Conservation (phyloP, 2,113 vertebrate genomes). For the Fregetta grallaria region DNA sequence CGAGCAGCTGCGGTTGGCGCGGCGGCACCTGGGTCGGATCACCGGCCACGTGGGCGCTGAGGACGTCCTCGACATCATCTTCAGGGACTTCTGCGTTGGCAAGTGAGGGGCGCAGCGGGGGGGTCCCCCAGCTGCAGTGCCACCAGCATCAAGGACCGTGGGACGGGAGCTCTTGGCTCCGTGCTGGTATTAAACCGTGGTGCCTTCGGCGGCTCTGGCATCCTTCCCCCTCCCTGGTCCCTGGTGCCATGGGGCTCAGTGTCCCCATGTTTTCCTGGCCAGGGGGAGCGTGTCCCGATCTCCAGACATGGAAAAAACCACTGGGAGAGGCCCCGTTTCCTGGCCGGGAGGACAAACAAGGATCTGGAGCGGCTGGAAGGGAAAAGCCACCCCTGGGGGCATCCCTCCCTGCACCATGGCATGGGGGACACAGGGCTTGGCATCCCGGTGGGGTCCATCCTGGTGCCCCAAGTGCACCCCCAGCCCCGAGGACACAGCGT, state of each 20-base stretch:
- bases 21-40: constrained; percentile 83
- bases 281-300: fast-evolving
- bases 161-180: not conserved
- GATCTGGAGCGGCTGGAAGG: not conserved
- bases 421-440: fast-evolving
- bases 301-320: not conserved
- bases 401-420: fast-evolving
- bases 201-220: not conserved
- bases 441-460: fast-evolving
- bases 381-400: not conserved
- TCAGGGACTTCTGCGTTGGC: constrained; percentile 94
- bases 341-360: not conserved
- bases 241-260: fast-evolving
- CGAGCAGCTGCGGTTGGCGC: constrained; percentile 82
- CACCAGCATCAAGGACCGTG: not conserved
- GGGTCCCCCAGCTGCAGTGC: not conserved
- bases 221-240: not conserved
- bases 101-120: constrained; percentile 67
- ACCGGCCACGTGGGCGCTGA: constrained; percentile 84
- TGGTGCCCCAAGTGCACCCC: no score
- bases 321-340: not conserved
- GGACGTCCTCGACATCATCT: constrained; percentile 90
- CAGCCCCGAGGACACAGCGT: fast-evolving
- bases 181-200: not conserved
- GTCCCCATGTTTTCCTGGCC: not conserved